Evolutionary conservation across 2,797 vertebrate genomes (phyloP).

Genomic region (Falco peregrinus): DNA sequence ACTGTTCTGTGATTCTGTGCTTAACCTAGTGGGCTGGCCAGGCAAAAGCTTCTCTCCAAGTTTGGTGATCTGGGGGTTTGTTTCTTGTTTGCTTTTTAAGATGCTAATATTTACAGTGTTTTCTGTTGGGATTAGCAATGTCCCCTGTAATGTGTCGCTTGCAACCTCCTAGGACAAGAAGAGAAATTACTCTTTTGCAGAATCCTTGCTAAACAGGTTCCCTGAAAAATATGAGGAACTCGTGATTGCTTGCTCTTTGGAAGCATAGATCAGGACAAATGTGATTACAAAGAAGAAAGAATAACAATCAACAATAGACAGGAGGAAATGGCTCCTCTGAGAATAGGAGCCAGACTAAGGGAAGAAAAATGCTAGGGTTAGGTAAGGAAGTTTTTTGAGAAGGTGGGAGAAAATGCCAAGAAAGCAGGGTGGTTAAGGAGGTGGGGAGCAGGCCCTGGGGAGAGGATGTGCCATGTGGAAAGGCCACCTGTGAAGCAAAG

Average conservation of each 20-base stretch:
- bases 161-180: background rate
- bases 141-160: background rate
- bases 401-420: background rate
- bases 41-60: background rate
- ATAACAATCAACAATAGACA: background rate
- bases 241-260: background rate
- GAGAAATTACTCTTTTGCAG: background rate
- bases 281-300: conserved; percentile 17
- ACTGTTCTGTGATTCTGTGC: no score
- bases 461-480: background rate
- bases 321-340: background rate
- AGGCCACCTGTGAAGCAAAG: background rate
- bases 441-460: background rate
- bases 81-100: conserved; percentile 8
- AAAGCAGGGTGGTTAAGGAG: background rate
- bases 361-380: conserved; percentile 13
- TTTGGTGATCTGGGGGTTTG: background rate
- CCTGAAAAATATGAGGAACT: conserved; percentile 10
- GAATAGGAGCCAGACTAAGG: background rate
- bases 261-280: background rate
- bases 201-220: conserved; percentile 7
- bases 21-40: background rate
- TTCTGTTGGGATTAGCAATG: background rate
- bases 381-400: background rate
- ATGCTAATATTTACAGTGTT: background rate